phyloP scores from a whole-genome alignment of 2,113 vertebrate genomes.

The Pleuronectes platessa region DNA sequence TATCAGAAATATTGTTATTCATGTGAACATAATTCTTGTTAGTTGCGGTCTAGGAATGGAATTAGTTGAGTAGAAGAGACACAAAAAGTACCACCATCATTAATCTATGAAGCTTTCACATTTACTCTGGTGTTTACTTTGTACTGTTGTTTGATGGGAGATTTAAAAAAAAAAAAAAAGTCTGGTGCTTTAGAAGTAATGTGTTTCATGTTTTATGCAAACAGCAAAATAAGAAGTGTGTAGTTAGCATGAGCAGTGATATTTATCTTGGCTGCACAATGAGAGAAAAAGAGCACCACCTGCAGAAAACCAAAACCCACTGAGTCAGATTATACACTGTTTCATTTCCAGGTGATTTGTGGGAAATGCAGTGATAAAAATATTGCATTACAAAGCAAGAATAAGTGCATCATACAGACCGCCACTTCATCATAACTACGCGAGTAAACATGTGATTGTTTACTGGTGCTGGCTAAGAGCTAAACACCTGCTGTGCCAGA shows the following conservation, averaged over 20 bases:
- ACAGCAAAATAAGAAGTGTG: conserved; percentile 7
- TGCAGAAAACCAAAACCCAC: neutral
- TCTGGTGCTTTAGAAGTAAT: neutral
- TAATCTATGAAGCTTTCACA: neutral
- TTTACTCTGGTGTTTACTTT: neutral
- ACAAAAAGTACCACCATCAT: neutral
- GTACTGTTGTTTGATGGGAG: neutral
- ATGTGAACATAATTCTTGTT: neutral
- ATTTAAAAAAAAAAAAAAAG: neutral
- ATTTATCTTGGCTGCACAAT: conserved; percentile 1
- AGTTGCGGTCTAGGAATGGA: neutral
- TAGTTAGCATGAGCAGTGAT: neutral
- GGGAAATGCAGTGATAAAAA: neutral
- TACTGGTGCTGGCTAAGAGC: conserved; percentile 5
- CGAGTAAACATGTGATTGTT: neutral
- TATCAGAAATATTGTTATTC: neutral
- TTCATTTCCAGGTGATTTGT: neutral
- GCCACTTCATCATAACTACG: neutral
- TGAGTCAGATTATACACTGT: neutral
- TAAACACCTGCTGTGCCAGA: conserved; percentile 21
- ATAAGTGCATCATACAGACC: neutral
- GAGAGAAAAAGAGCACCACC: neutral
- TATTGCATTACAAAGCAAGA: neutral
- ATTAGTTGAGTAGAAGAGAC: neutral
- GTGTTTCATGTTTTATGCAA: conserved; percentile 14